These are phyloP conservation scores for Cryptus viduatorius DNA, from an alignment of 2,888 invertebrate genomes.

Conservation along the genomic window DNA sequence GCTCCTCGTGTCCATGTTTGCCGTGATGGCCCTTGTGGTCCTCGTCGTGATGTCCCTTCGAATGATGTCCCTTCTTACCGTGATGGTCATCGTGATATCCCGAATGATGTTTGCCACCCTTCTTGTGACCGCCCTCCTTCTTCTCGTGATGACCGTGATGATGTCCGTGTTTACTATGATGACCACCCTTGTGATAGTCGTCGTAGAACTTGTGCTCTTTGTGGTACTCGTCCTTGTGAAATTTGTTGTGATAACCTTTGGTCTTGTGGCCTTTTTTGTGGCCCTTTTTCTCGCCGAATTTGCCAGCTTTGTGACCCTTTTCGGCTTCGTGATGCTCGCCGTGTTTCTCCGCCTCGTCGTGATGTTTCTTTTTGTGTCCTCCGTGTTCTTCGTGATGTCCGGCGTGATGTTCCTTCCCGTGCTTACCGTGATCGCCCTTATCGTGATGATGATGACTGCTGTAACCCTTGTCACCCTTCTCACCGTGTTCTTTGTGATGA, in stretches of 20 bases:
- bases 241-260: constrained; percentile 92
- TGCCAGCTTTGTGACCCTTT: constrained; percentile 89
- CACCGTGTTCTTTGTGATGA: constrained; percentile 90
- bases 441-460: constrained; percentile 92
- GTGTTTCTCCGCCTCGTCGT: constrained; percentile 88
- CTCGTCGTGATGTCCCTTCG: constrained; percentile 89
- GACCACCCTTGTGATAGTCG: constrained; percentile 90
- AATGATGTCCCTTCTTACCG: constrained; percentile 89
- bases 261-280: constrained; percentile 92
- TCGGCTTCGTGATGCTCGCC: constrained; percentile 89
- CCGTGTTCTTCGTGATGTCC: constrained; percentile 88
- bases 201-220: constrained; percentile 93
- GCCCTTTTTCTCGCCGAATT: constrained; percentile 91
- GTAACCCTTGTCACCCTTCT: constrained; percentile 93
- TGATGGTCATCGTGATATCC: constrained; percentile 88
- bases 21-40: constrained; percentile 89
- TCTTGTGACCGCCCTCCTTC: constrained; percentile 88
- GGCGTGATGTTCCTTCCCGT: constrained; percentile 87
- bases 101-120: constrained; percentile 88
- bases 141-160: constrained; percentile 89
- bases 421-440: constrained; percentile 87
- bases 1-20: constrained; percentile 88
- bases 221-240: constrained; percentile 92
- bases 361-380: constrained; percentile 88
- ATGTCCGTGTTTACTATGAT: constrained; percentile 89